Evolutionary conservation across 2,888 invertebrate genomes (phyloP).

Genomic region (Micoletzkya japonica): DNA sequence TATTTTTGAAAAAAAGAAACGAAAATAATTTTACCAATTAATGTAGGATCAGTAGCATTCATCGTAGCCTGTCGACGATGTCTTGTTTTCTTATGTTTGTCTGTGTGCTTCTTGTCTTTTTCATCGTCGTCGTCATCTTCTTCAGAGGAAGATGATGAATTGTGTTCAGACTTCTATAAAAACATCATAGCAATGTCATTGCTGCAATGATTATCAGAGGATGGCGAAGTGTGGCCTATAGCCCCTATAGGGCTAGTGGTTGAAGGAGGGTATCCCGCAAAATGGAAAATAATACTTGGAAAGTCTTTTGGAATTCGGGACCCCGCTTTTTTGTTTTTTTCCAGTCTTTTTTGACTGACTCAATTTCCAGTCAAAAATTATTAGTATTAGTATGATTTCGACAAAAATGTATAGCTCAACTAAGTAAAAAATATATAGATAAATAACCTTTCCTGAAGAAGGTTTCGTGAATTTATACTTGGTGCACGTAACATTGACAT

Average conservation of each 20-base stretch:
- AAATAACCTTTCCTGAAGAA: too few relatives aligned
- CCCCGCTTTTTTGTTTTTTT: too few relatives aligned
- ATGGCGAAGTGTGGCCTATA: background rate
- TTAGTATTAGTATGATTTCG: too few relatives aligned
- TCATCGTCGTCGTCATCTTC: constrained; percentile 19
- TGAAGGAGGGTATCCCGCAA: too few relatives aligned
- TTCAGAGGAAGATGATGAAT: background rate
- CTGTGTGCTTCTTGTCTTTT: constrained; percentile 19
- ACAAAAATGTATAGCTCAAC: background rate
- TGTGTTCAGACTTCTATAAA: background rate
- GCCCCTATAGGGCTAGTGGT: too few relatives aligned
- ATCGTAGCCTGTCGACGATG: constrained; percentile 11
- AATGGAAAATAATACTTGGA: too few relatives aligned
- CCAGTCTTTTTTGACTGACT: too few relatives aligned
- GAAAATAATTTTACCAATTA: background rate
- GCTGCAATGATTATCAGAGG: background rate
- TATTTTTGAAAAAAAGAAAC: background rate
- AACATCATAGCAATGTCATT: background rate
- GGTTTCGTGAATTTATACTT: too few relatives aligned
- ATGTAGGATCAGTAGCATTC: background rate
- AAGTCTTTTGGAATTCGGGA: too few relatives aligned
- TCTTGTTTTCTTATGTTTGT: too few relatives aligned
- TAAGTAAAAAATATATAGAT: background rate
- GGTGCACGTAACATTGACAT: too few relatives aligned
- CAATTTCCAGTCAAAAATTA: too few relatives aligned